Conservation (phyloP, 2,113 vertebrate species). For the Pycnonotus jocosus region DNA sequence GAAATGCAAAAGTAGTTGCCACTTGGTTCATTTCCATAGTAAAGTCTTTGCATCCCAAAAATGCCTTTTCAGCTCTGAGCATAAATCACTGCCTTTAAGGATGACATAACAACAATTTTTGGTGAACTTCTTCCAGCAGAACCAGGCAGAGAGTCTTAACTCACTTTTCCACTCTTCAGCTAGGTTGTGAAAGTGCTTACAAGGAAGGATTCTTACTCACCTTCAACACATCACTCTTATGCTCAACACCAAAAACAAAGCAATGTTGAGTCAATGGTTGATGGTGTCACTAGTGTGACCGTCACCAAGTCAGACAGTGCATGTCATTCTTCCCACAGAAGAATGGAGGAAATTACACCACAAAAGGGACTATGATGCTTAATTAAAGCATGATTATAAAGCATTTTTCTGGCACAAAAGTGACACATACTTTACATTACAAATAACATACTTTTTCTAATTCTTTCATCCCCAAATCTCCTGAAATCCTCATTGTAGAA, state of each 20-base stretch:
- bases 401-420: not conserved
- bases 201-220: not conserved
- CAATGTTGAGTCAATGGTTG: not conserved
- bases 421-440: not conserved
- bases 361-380: not conserved
- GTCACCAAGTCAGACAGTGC: not conserved
- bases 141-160: not conserved
- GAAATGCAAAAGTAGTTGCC: not conserved
- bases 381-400: not conserved
- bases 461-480: not conserved
- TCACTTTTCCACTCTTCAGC: not conserved
- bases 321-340: not conserved
- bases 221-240: not conserved
- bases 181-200: not conserved
- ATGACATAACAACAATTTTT: not conserved
- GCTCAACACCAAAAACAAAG: not conserved
- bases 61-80: not conserved
- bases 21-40: not conserved
- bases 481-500: not conserved
- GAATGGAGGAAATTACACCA: not conserved
- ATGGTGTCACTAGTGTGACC: not conserved
- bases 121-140: not conserved
- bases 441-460: not conserved
- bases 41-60: not conserved
- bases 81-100: not conserved